Conservation (phyloP, 2,888 invertebrate species). For the Lissocephala sabroskyi region DNA sequence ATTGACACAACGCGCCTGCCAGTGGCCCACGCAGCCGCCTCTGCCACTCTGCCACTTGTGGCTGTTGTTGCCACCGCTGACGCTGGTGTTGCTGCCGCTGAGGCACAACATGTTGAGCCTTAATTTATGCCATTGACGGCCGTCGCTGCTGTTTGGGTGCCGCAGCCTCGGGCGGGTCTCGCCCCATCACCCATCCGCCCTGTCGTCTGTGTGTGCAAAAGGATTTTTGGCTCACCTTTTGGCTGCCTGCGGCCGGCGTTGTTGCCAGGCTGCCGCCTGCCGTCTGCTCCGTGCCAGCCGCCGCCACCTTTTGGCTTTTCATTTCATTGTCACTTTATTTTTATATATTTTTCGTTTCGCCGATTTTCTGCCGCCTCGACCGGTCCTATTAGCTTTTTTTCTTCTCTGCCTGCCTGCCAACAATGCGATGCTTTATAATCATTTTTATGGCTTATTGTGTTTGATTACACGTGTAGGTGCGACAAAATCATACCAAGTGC, state of each 20-base stretch:
- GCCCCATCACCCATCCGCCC: not conserved
- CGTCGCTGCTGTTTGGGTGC: conserved; percentile 4
- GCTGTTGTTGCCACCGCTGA: conserved; percentile 25
- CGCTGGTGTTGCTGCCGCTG: conserved; percentile 8
- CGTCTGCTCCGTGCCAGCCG: conserved; percentile 10
- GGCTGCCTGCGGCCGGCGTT: not conserved
- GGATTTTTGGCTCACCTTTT: conserved; percentile 35
- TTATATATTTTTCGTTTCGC: conserved; percentile 15
- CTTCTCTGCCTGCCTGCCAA: conserved; percentile 31
- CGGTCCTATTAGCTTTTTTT: conserved; percentile 2
- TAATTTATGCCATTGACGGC: conserved; percentile 54
- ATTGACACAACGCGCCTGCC: conserved; percentile 36
- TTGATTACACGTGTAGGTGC: conserved; percentile 56
- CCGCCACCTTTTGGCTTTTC: conserved; percentile 9
- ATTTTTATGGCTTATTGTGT: conserved; percentile 60
- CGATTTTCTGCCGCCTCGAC: not conserved
- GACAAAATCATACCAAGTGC: conserved; percentile 16
- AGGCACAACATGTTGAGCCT: conserved; percentile 47
- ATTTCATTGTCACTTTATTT: conserved; percentile 31
- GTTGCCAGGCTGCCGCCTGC: conserved; percentile 32
- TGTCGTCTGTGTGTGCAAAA: conserved; percentile 53
- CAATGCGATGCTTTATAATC: conserved; percentile 36
- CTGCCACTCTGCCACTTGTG: conserved; percentile 39
- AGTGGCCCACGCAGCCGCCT: not conserved
- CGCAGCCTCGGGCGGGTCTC: not conserved